A percentile compares a stretch with the other conserved stretches of the same genome.
phyloP scores from a whole-genome alignment of 1,140 invertebrate species.

The Anadara kagoshimensis region DNA sequence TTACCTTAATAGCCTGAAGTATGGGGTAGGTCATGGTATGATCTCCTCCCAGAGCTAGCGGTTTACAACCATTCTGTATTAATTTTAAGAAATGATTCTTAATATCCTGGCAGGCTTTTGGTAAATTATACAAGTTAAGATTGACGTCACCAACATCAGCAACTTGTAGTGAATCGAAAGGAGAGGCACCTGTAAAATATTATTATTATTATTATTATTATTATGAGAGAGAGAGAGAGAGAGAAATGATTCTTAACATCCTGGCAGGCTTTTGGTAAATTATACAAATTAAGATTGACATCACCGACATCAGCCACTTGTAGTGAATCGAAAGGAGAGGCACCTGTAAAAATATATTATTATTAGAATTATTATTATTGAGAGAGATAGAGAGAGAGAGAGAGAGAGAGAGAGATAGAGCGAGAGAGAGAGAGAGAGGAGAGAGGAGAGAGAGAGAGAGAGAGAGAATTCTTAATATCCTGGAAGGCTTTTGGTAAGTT shows the following conservation, averaged over 20 bases:
- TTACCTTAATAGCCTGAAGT: constrained; percentile 68
- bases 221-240: too few relatives aligned
- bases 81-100: constrained; percentile 49
- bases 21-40: constrained; percentile 70
- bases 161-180: constrained; percentile 66
- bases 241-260: constrained; percentile 59
- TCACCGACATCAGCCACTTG: constrained; percentile 70
- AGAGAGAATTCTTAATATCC: constrained; percentile 58
- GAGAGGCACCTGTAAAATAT: constrained; percentile 56
- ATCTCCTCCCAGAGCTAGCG: constrained; percentile 66
- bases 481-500: constrained; percentile 60
- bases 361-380: too few relatives aligned
- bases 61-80: constrained; percentile 59
- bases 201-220: too few relatives aligned
- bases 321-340: constrained; percentile 63
- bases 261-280: constrained; percentile 59
- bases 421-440: too few relatives aligned
- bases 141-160: constrained; percentile 69
- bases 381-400: too few relatives aligned
- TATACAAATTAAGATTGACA: constrained; percentile 62
- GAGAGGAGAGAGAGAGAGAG: too few relatives aligned
- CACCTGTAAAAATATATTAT: too few relatives aligned
- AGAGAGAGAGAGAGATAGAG: too few relatives aligned
- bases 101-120: constrained; percentile 62
- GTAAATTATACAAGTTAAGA: constrained; percentile 64